A percentile compares a stretch with the other conserved stretches of the same genome.
phyloP scores from a whole-genome alignment of 2,797 vertebrate species.

The Amphiprion clarkii region DNA sequence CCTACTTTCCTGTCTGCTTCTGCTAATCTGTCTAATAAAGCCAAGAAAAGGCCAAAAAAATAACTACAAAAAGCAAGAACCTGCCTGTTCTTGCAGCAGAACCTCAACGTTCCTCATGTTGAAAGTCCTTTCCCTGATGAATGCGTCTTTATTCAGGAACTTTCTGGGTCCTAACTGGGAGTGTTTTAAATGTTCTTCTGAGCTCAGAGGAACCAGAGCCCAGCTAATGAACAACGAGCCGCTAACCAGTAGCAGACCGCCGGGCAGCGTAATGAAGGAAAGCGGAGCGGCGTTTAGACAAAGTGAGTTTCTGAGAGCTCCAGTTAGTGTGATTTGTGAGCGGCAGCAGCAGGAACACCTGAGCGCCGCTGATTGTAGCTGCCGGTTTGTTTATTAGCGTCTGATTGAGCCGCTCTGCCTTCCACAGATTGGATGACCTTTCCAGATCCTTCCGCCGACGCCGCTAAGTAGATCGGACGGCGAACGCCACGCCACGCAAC shows the following conservation, averaged over 20 bases:
- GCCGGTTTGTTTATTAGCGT: conserved; percentile 77
- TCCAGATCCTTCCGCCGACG: conserved; percentile 72
- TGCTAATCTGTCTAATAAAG: too few relatives aligned
- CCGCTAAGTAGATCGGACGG: conserved; percentile 77
- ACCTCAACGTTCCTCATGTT: too few relatives aligned
- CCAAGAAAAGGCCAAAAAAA: too few relatives aligned
- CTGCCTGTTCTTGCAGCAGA: too few relatives aligned
- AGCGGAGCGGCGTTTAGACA: conserved; percentile 61
- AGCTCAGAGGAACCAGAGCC: conserved; percentile 2
- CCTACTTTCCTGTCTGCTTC: too few relatives aligned
- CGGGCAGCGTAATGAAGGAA: conserved; percentile 52
- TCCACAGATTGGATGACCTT: conserved; percentile 81
- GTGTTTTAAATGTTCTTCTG: background rate
- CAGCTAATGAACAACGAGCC: conserved; percentile 43
- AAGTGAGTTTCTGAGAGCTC: conserved; percentile 57
- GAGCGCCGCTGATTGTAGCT: conserved; percentile 64
- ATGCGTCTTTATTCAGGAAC: too few relatives aligned
- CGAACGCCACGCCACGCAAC: conserved; percentile 49
- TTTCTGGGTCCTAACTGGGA: too few relatives aligned
- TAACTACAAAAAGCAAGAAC: too few relatives aligned
- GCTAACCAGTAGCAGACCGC: conserved; percentile 49
- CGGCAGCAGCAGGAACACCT: conserved; percentile 16
- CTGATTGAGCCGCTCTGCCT: conserved; percentile 77
- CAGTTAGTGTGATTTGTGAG: conserved; percentile 63
- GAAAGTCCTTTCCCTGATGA: too few relatives aligned